These are phyloP conservation scores for Lutjanus erythropterus DNA, from an alignment of 2,113 vertebrate genomes.

Conservation along the genomic window DNA sequence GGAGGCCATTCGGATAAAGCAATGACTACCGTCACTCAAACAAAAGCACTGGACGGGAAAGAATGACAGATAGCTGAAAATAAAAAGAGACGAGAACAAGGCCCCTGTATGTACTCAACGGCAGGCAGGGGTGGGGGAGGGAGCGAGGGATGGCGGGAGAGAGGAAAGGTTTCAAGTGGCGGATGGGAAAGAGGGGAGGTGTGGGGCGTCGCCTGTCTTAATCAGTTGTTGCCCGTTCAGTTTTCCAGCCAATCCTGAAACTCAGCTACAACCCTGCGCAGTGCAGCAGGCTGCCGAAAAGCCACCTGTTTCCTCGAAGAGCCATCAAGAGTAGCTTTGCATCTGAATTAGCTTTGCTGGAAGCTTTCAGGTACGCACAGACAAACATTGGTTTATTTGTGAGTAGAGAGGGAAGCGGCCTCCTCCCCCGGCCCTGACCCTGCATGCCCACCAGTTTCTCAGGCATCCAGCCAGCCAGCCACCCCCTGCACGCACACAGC, in stretches of 20 bases:
- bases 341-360: conserved; percentile 34
- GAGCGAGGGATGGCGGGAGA: conserved; percentile 57
- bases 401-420: conserved; percentile 28
- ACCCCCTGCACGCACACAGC: conserved; percentile 62
- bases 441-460: conserved; percentile 64
- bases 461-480: conserved; percentile 48
- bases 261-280: conserved; percentile 2
- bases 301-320: conserved; percentile 62
- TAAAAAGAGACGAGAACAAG: conserved; percentile 74
- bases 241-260: conserved; percentile 51
- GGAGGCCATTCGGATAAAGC: conserved; percentile 68
- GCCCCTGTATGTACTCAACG: conserved; percentile 62
- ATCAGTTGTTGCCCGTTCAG: conserved; percentile 62
- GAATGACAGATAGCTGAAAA: conserved; percentile 62
- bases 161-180: conserved; percentile 42
- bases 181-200: conserved; percentile 53
- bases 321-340: conserved; percentile 16
- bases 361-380: conserved; percentile 28
- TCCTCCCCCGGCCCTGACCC: conserved; percentile 61
- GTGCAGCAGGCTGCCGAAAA: conserved; percentile 30
- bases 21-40: conserved; percentile 73
- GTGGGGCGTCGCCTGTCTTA: conserved; percentile 58
- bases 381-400: conserved; percentile 29
- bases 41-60: conserved; percentile 73
- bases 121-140: conserved; percentile 57